These are phyloP conservation scores for Tanypteryx hageni DNA, from an alignment of 2,888 invertebrate species.

Conservation along the genomic window DNA sequence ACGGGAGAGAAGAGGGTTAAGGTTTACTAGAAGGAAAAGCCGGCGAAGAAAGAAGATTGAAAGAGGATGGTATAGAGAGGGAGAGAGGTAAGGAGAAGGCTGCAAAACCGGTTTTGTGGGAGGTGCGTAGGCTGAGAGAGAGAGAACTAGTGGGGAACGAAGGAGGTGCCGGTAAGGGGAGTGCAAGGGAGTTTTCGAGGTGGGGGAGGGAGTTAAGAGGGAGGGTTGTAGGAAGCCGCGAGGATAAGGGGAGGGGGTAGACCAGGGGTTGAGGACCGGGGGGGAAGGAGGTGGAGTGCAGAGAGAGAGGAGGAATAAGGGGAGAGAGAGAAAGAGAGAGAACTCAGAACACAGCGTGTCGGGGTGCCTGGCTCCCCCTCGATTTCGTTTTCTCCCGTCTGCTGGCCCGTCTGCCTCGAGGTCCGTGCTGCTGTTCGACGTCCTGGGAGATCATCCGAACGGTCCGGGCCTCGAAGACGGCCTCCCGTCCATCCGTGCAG, in stretches of 20 bases:
- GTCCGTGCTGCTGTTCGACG: not conserved
- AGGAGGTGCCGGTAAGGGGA: conserved; percentile 2
- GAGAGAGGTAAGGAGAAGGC: not conserved
- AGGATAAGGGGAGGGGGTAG: too few relatives aligned
- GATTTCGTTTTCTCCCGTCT: conserved; percentile 2
- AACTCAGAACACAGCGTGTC: not conserved
- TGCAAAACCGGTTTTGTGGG: conserved; percentile 26
- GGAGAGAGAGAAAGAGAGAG: too few relatives aligned
- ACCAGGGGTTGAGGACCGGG: too few relatives aligned
- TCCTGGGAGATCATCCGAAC: not conserved
- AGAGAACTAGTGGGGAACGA: not conserved
- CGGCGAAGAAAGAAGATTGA: not conserved
- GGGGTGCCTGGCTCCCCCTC: not conserved
- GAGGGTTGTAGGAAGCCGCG: too few relatives aligned
- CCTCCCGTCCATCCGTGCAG: not conserved
- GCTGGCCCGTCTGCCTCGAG: conserved; percentile 21
- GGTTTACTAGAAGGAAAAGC: not conserved
- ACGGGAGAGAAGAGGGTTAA: too few relatives aligned
- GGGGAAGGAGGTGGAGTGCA: too few relatives aligned
- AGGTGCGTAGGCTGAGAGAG: conserved; percentile 24
- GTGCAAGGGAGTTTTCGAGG: not conserved
- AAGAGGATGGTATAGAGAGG: not conserved
- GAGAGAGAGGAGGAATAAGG: too few relatives aligned
- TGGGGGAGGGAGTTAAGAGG: too few relatives aligned
- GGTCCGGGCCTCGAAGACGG: not conserved